Evolutionary conservation across 2,797 vertebrate species (phyloP), one percentile per base, ranked within the genome.

Genomic region (Anguilla megastoma): DNA sequence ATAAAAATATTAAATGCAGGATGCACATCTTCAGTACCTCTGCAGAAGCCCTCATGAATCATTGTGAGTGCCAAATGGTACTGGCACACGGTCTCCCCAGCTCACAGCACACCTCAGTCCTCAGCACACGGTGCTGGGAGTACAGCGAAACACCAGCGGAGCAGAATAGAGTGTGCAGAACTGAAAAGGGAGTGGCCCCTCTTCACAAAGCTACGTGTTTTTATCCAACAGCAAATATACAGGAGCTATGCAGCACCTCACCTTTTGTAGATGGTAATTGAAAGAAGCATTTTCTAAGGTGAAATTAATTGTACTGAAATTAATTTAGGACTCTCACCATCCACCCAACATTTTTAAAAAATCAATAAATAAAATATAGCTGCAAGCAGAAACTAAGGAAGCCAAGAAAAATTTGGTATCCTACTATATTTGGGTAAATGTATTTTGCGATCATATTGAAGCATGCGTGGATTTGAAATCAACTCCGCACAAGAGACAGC

Each of bases 1-100:
- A 91, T 89, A 90, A 85, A 93, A 92, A 93, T 36, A 80, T 87
- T 69, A 52, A 89, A 87, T 63, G 52, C 88, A 87, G 48, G 76
- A 84, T 56, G 79, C 79, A 24, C 85, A 76, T 85, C 85, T 83
- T 76, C 63, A 60, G 16, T 84, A 86, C 86, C 85, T 87, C 88
- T 84, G 86, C 86, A 86, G 54, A 86, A 58, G 85, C 48, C 79
- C 85, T 74, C 85, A 89, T 88, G 85, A 89, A 69, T 86, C 85
- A 89, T 5, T 33, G 36, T 41, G 85, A 86, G 79, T 1, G 21
- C 16, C 7, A 76, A 48, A 48, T 33, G 79, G 76, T 69, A 45
- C 48, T 71, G 88, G 79, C 85, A 58, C 85, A 27, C 10, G 14
- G 74, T 27, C 79, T 16, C 58, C 36, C n/a, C 88, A 71, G 58